Percentiles rank a stretch among this genome's conserved stretches.
Conservation (phyloP, 2,113 vertebrate genomes). For the Megaptera novaeangliae region DNA sequence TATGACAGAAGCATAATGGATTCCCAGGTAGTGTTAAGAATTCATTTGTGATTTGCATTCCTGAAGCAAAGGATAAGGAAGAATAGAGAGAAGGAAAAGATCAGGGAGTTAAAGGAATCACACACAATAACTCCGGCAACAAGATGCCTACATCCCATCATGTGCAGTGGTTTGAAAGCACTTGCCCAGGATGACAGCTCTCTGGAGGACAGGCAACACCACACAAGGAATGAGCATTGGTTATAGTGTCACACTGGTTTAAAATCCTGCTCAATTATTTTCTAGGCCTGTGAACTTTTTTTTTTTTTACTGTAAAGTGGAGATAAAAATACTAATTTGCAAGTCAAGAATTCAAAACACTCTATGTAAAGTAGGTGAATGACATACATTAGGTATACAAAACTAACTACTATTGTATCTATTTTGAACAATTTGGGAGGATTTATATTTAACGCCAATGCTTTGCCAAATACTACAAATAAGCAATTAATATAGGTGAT, state of each 20-base stretch:
- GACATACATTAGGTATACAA: background rate
- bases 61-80: background rate
- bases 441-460: background rate
- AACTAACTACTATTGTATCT: background rate
- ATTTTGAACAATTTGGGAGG: background rate
- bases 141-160: background rate
- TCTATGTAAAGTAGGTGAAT: background rate
- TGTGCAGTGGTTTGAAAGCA: too few species aligned
- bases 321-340: background rate
- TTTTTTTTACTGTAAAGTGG: background rate
- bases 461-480: background rate
- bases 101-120: background rate
- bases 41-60: background rate
- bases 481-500: background rate
- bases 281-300: background rate
- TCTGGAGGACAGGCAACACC: too few species aligned
- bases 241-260: background rate
- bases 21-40: background rate
- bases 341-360: background rate
- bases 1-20: background rate
- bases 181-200: background rate
- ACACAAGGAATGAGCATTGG: too few species aligned
- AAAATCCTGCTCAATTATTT: background rate
- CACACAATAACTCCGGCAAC: background rate
- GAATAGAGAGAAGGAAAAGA: background rate